Conservation (phyloP, 2,888 invertebrate genomes). For the Tetragnatha montana region DNA sequence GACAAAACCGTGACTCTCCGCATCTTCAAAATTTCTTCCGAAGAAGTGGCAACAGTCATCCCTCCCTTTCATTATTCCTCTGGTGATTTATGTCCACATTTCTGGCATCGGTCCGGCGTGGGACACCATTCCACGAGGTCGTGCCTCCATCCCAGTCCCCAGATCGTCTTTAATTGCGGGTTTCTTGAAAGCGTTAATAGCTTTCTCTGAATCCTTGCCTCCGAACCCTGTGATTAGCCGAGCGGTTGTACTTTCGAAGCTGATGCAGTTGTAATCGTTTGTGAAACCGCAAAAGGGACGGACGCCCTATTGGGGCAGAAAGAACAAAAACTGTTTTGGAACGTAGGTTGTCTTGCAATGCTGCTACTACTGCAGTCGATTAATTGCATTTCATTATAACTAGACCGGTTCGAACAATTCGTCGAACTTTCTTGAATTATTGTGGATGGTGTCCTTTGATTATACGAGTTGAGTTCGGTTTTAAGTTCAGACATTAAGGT, state of each 20-base stretch:
- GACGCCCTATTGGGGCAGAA: not conserved
- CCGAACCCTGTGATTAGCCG: not conserved
- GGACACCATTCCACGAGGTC: not conserved
- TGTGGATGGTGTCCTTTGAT: no score
- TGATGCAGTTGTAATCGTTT: not conserved
- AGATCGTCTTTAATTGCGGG: conserved; percentile 31
- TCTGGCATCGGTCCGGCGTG: not conserved
- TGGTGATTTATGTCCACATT: not conserved
- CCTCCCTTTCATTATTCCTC: not conserved
- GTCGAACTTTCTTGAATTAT: not conserved
- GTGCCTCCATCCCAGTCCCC: not conserved
- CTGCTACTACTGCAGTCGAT: not conserved
- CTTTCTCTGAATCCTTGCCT: conserved; percentile 36
- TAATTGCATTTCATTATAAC: not conserved
- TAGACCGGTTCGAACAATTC: not conserved
- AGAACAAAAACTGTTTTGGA: not conserved
- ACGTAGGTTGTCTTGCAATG: not conserved
- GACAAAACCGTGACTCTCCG: not conserved
- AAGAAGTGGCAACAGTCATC: not conserved
- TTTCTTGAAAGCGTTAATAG: conserved; percentile 45
- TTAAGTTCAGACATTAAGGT: no score
- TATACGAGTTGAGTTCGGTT: no score
- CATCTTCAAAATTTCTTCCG: not conserved
- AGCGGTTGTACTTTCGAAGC: not conserved
- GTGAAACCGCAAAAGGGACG: not conserved